Evolutionary conservation across 1,140 invertebrate species (phyloP), one percentile per base, ranked within the genome.

Genomic region (Holotrichia oblita): DNA sequence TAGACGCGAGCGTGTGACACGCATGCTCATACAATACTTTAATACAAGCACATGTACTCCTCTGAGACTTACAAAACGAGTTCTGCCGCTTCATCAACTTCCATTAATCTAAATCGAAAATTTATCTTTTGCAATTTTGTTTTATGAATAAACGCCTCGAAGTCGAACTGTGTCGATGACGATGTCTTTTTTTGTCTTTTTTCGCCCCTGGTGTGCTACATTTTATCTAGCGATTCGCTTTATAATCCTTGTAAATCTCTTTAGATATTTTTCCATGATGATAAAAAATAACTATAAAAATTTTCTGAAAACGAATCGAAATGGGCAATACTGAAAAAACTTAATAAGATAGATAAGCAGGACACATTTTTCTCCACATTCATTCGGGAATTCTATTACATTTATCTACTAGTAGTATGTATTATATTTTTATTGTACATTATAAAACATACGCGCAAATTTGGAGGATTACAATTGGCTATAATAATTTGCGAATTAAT

Each of bases 41-140:
- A 55, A 6, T 17, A 17, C 48, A 55, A 55, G 14, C 17, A 55
- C 48, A 55, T 17, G n/a, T 55, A 48, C 14, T 55, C 48, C 48
- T 14, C 14, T 69, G 22, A 22, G 27, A 69, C 20, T 9, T 34
- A 34, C 12, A 69, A 69, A 24, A 69, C 61, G 20, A 69, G 22
- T 69, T 24, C 61, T 69, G 61, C 61, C 61, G 61, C 17, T 69
- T 69, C 61, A 69, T 69, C 61, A 69, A 69, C 61, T 69, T 27
- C 61, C 73, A 44, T 74, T 74, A 74, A 74, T 74, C 73, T 74
- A 74, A 74, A 74, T 74, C 73, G 73, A 74, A 74, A 42, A 42
- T 74, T 74, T 74, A 74, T 74, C 73, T 40, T 27, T 74, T 27
- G 61, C 61, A 9, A 69, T 69, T 69, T 27, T 69, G 22, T 69